Base-by-base conservation (phyloP, 2,888 invertebrate species). In the Acanthopleura granulata region DNA sequence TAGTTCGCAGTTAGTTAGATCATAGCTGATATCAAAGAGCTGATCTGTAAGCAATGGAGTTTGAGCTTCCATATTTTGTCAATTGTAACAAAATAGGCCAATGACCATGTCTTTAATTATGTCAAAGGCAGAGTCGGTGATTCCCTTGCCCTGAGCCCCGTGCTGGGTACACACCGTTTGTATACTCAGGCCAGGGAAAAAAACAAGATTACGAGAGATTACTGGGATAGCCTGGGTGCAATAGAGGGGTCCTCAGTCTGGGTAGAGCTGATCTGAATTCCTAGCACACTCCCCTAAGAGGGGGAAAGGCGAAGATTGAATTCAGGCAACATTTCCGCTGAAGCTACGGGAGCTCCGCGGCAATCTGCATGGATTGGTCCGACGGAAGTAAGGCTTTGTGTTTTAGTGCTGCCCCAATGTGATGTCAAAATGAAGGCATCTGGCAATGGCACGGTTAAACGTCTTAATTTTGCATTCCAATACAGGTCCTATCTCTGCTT, bases 361-460 rank as follows among this genome's bases (percentile, higher is more conserved):
- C 66, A 66, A 66, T 66, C 66, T 66, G 22, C 66, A 27, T 27
- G 25, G 29, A 66, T 66, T 66, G 66, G 22, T 66, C 29, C 25
- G 66, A 12, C 22, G 66, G 66, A 66, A 66, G 25, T 66, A 27
- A 66, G 66, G 66, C 66, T 66, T 66, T 66, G 66, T 66, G 66
- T 66, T 66, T 66, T 22, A 57, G n/a, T 57, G 57, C 22, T 57
- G n/a, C 57, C 22, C 57, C 22, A 9, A 40, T 40, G 40, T 40
- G 40, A 40, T 40, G 40, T 40, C 40, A 40, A 40, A 40, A 40
- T 40, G 40, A 40, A 40, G 40, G 40, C 40, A 40, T 40, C 40
- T 40, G 40, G 40, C 40, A 40, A 40, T 40, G 40, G 40, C 40
- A 40, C 40, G 9, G 40, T 40, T 40, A 40, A 40, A 40, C 40